Base-by-base conservation (phyloP, 2,797 vertebrate species). In the Amniataba percoides region DNA sequence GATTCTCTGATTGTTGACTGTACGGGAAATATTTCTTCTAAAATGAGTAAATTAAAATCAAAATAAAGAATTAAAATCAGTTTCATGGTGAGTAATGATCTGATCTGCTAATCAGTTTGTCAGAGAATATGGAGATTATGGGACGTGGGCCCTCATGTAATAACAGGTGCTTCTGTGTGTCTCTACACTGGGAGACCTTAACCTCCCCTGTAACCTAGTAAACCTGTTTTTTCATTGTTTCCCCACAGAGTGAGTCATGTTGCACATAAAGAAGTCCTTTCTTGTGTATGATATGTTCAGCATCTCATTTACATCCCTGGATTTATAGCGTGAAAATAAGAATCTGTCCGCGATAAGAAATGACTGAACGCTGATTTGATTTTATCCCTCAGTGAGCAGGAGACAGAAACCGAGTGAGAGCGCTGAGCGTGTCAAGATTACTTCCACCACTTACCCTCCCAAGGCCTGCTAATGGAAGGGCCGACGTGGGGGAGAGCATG, bases 361-460 rank as follows among this genome's bases (percentile, higher is more conserved):
- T n/a, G 61, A 34, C 40, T 68, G 65, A 73, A 39, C 21, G 79
- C 70, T 89, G 75, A 88, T 87, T 49, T 31, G 68, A 84, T 91
- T 86, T 90, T 11, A 77, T 63, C 70, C 71, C 5, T 77, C 82
- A 82, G 58, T 84, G 84, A 87, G 15, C 76, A 63, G 49, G 51
- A 55, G 78, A 48, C 52, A 68, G 81, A 79, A 34, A 57, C 58
- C 27, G 72, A 77, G 83, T 8, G 49, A 48, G 80, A 71, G 64
- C 66, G 27, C 43, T 11, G 19, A 73, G 77, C 66, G 84, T 78
- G 84, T 40, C 67, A 69, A 86, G 89, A 94, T 94, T 95, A 94
- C 52, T 94, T 94, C 93, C 88, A 91, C 87, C 90, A 94, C 91
- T 94, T 92, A 79, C 70, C 73, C 82, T 60, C 68, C 78, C 36